phyloP scores from a whole-genome alignment of 2,888 invertebrate species.

The Nymphalis c-album region DNA sequence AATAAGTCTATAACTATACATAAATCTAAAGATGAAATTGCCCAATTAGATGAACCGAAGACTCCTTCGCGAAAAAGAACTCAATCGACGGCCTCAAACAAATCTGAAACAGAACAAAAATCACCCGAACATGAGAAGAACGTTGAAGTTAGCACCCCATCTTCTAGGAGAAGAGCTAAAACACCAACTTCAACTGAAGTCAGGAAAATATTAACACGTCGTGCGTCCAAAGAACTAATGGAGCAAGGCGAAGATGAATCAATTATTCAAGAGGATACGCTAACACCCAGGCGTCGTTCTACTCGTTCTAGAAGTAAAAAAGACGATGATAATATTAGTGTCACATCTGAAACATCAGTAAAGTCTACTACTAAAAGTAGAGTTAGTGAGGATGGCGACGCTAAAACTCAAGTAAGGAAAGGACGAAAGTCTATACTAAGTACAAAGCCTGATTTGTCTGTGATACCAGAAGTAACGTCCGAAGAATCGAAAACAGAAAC shows the following conservation, averaged over 20 bases:
- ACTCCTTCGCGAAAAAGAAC: conserved; percentile 64
- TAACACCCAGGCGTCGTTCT: conserved; percentile 59
- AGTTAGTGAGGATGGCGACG: conserved; percentile 51
- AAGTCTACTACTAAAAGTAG: conserved; percentile 55
- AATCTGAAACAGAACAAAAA: conserved; percentile 51
- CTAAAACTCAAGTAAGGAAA: conserved; percentile 50
- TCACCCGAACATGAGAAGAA: conserved; percentile 48
- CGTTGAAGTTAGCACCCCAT: conserved; percentile 33
- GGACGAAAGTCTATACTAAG: conserved; percentile 59
- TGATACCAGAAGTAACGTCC: conserved; percentile 67
- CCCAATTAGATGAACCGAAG: conserved; percentile 41
- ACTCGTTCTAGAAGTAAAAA: conserved; percentile 54
- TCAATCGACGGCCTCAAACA: conserved; percentile 58
- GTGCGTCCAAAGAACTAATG: conserved; percentile 65
- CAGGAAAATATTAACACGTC: conserved; percentile 64
- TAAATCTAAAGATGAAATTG: too few relatives aligned
- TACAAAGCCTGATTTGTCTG: conserved; percentile 67
- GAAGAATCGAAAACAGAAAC: conserved; percentile 53
- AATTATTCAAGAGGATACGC: conserved; percentile 49
- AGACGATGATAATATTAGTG: conserved; percentile 64
- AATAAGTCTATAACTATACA: too few relatives aligned
- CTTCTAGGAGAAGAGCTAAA: conserved; percentile 53
- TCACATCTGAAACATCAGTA: conserved; percentile 60
- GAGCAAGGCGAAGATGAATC: conserved; percentile 57
- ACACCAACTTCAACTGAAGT: conserved; percentile 63